Conservation (phyloP, 2,113 vertebrate species). For the Corythoichthys intestinalis region DNA sequence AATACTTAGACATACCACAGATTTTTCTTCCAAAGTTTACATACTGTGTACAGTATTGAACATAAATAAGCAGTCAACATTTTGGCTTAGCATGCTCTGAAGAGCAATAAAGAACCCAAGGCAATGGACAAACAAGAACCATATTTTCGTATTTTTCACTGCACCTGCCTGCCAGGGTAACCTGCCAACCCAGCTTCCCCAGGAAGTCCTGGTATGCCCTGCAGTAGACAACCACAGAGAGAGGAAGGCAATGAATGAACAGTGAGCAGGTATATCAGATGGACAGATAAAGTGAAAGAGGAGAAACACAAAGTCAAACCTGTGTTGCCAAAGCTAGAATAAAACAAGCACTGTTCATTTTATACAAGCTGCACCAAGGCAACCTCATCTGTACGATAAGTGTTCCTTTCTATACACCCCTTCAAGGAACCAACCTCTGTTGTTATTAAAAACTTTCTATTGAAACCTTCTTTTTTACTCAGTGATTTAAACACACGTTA, state of each 20-base stretch:
- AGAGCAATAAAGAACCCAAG: slow-evolving; percentile 8
- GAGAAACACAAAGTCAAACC: slow-evolving; percentile 45
- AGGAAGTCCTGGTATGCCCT: slow-evolving; percentile 85
- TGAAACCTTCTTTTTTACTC: neutral
- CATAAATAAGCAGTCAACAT: neutral
- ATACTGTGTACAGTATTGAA: neutral
- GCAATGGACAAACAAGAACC: slow-evolving; percentile 39
- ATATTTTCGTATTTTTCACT: slow-evolving; percentile 78
- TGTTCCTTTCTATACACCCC: slow-evolving; percentile 35
- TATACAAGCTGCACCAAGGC: slow-evolving; percentile 16
- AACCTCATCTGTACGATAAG: slow-evolving; percentile 23
- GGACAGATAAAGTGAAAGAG: slow-evolving; percentile 61
- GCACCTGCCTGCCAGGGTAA: slow-evolving; percentile 99
- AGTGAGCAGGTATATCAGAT: slow-evolving; percentile 51
- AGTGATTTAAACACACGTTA: neutral
- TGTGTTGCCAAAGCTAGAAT: slow-evolving; percentile 58
- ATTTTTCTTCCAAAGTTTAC: neutral
- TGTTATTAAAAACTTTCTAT: slow-evolving; percentile 7
- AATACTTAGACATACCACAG: neutral
- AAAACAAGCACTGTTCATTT: slow-evolving; percentile 70
- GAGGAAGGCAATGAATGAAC: slow-evolving; percentile 30
- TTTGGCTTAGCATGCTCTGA: neutral
- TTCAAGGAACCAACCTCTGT: neutral
- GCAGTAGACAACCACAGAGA: slow-evolving; percentile 33
- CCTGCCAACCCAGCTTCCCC: slow-evolving; percentile 83